Evolutionary conservation across 2,888 invertebrate genomes (phyloP).

Genomic region (Pollenia griseotomentosa): DNA sequence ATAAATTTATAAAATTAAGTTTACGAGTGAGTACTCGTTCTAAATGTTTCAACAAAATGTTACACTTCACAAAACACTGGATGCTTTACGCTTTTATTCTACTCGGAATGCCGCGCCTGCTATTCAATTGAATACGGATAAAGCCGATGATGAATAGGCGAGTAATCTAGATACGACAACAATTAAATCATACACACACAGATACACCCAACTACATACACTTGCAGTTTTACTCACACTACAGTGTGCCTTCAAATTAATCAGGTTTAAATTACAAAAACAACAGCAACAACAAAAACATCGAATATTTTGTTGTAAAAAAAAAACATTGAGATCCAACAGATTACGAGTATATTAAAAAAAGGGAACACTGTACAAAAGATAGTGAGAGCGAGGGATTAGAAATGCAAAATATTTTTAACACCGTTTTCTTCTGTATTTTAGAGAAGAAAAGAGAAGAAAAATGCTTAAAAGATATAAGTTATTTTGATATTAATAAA

Average conservation of each 20-base stretch:
- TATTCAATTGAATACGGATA: conserved; percentile 7
- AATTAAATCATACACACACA: background rate
- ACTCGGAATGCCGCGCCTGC: conserved; percentile 3
- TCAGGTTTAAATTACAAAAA: conserved; percentile 19
- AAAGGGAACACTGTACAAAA: background rate
- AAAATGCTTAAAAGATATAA: no score
- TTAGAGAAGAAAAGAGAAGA: no score
- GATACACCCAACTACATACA: background rate
- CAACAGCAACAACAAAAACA: conserved; percentile 16
- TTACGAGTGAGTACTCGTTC: conserved; percentile 2
- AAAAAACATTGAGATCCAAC: background rate
- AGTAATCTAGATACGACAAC: background rate
- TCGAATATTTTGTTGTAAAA: background rate
- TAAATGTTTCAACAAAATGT: conserved; percentile 6
- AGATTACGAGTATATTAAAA: no score
- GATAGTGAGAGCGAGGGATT: background rate
- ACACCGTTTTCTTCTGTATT: no score
- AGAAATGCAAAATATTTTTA: background rate
- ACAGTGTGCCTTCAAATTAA: conserved; percentile 24
- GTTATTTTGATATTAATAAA: no score
- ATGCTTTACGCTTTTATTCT: conserved; percentile 2
- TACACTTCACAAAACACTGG: conserved; percentile 36
- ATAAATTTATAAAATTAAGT: conserved; percentile 19
- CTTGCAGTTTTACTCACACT: conserved; percentile 1
- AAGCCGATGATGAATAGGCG: conserved; percentile 7